phyloP scores from a whole-genome alignment of 2,113 vertebrate genomes.

The Struthio camelus region DNA sequence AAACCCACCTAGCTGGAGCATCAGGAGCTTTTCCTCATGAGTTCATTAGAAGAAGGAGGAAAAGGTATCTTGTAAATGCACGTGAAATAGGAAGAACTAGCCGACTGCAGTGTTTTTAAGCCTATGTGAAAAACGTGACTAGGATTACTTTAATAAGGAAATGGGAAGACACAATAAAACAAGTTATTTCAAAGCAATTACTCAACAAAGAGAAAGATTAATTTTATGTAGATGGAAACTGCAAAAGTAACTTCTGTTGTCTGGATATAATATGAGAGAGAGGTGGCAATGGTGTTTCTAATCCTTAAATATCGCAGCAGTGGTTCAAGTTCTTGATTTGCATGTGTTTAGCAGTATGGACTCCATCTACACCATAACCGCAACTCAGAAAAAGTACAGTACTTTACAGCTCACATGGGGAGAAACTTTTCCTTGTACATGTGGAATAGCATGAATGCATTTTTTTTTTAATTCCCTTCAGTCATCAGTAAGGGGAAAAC shows the following conservation, averaged over 20 bases:
- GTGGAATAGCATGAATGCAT: neutral
- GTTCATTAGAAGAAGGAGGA: neutral
- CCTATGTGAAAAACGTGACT: neutral
- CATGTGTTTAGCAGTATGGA: neutral
- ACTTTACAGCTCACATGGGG: neutral
- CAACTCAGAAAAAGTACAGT: slow-evolving; percentile 6
- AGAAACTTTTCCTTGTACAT: slow-evolving; percentile 8
- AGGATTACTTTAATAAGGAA: neutral
- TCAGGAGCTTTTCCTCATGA: neutral
- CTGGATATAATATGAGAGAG: neutral
- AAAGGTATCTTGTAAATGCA: neutral
- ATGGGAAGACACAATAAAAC: neutral
- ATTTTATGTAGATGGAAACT: neutral
- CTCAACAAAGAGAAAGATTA: neutral
- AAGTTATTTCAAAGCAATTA: neutral
- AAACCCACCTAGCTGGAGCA: neutral
- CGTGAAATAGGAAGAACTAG: neutral
- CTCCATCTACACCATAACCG: neutral
- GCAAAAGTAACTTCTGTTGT: neutral
- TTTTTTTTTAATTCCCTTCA: neutral
- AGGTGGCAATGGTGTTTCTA: neutral
- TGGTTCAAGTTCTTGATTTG: neutral
- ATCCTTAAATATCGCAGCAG: neutral
- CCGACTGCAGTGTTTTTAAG: neutral
- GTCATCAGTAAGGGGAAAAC: neutral